A percentile compares a stretch with the other conserved stretches of the same genome.
These are phyloP conservation scores for Syrista parreyssii DNA, from an alignment of 2,888 invertebrate genomes.

Conservation along the genomic window DNA sequence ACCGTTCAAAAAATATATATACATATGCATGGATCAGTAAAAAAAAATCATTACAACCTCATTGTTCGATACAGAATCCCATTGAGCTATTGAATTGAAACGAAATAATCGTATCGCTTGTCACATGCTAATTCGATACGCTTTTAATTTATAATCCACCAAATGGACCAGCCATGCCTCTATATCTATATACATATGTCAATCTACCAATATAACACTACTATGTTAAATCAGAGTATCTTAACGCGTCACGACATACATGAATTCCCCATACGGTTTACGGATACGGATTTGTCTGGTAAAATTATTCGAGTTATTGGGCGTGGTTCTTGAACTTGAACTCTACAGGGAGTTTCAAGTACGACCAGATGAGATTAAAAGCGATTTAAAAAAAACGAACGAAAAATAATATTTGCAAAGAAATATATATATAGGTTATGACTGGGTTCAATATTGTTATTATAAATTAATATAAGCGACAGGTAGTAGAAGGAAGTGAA, in stretches of 20 bases:
- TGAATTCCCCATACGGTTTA: not conserved
- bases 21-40: not conserved
- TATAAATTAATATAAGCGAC: too few relatives aligned
- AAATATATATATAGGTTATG: not conserved
- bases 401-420: not conserved
- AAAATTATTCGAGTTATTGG: not conserved
- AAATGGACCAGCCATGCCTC: not conserved
- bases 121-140: not conserved
- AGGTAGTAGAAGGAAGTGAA: not conserved
- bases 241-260: not conserved
- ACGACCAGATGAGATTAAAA: not conserved
- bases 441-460: not conserved
- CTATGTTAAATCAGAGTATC: not conserved
- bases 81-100: not conserved
- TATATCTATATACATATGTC: not conserved
- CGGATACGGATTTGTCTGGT: not conserved
- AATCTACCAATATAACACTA: not conserved
- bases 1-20: not conserved
- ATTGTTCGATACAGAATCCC: not conserved
- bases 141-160: not conserved
- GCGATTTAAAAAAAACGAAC: not conserved
- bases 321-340: constrained; percentile 7
- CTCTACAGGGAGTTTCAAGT: not conserved
- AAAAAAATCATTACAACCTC: not conserved
- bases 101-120: not conserved